These are phyloP conservation scores for Drosophila anceps DNA, from an alignment of 2,888 invertebrate genomes.

Conservation along the genomic window DNA sequence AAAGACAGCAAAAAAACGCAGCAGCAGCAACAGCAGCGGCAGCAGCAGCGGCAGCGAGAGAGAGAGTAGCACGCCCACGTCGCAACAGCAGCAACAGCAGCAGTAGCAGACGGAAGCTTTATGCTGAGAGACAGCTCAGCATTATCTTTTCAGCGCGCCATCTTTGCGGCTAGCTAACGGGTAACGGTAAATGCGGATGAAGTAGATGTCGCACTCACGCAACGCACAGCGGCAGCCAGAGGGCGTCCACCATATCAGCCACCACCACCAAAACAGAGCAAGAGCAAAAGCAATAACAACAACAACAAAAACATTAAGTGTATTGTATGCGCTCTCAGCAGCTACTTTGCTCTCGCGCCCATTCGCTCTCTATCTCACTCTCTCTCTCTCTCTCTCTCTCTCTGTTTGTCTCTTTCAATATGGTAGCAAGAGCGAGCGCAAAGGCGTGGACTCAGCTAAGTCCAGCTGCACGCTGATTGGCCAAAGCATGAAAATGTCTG, in stretches of 20 bases:
- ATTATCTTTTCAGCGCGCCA: conserved; percentile 47
- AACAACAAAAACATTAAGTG: conserved; percentile 6
- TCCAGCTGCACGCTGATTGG: conserved; percentile 43
- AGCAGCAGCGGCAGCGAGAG: conserved; percentile 1
- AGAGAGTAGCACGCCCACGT: conserved; percentile 43
- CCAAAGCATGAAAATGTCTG: conserved; percentile 51
- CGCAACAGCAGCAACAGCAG: neutral
- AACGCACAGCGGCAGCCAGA: conserved; percentile 42
- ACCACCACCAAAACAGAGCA: conserved; percentile 54
- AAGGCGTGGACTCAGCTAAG: conserved; percentile 59
- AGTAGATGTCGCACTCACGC: conserved; percentile 44
- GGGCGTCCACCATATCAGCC: conserved; percentile 66
- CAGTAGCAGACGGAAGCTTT: neutral
- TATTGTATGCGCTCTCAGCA: conserved; percentile 20
- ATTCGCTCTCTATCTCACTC: conserved; percentile 4
- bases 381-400: conserved; percentile 7
- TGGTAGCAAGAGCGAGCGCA: conserved; percentile 37
- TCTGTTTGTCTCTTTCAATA: neutral
- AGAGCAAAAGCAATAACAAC: conserved; percentile 14
- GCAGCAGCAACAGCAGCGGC: neutral
- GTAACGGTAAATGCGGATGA: conserved; percentile 60
- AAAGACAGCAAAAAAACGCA: conserved; percentile 32
- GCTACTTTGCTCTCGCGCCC: conserved; percentile 14
- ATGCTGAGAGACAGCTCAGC: conserved; percentile 36
- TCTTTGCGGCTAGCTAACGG: conserved; percentile 50